These are phyloP conservation scores for Zaprionus africanus DNA, from an alignment of 1,140 invertebrate species.

Conservation along the genomic window DNA sequence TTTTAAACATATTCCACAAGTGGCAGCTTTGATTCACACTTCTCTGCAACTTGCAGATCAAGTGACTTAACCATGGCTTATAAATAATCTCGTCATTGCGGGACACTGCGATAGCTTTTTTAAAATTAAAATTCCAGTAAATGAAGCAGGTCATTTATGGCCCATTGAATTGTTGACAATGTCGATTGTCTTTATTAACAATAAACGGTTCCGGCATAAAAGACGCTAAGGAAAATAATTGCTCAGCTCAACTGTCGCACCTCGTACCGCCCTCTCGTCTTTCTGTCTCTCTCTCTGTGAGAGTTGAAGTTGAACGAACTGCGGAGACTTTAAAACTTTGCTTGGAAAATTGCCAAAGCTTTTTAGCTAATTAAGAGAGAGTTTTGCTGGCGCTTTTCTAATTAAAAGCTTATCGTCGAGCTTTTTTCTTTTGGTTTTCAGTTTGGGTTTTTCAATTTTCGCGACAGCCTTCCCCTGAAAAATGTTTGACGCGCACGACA, in stretches of 20 bases:
- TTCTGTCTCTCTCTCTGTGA: neutral
- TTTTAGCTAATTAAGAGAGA: conserved; percentile 34
- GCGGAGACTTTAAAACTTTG: neutral
- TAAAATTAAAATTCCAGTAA: conserved; percentile 21
- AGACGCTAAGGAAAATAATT: conserved; percentile 5
- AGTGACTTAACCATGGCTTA: no score
- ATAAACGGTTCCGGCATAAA: conserved; percentile 40
- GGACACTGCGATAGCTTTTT: conserved; percentile 1
- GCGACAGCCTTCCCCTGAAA: neutral
- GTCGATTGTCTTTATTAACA: conserved; percentile 24
- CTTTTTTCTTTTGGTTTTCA: conserved; percentile 10
- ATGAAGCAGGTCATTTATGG: conserved; percentile 26
- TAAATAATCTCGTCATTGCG: no score
- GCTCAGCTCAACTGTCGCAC: conserved; percentile 39
- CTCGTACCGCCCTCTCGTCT: conserved; percentile 4
- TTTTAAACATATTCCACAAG: conserved; percentile 19
- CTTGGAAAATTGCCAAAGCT: conserved; percentile 28
- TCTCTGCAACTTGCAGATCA: conserved; percentile 9
- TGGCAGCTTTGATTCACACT: conserved; percentile 38
- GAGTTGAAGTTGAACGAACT: conserved; percentile 69
- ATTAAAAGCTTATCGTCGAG: conserved; percentile 37
- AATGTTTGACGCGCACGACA: conserved; percentile 28
- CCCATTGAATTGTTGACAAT: conserved; percentile 36
- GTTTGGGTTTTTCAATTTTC: neutral
- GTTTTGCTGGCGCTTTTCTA: conserved; percentile 31